Evolutionary conservation across 2,888 invertebrate genomes (phyloP).

Genomic region (Ptychoptera albimana): DNA sequence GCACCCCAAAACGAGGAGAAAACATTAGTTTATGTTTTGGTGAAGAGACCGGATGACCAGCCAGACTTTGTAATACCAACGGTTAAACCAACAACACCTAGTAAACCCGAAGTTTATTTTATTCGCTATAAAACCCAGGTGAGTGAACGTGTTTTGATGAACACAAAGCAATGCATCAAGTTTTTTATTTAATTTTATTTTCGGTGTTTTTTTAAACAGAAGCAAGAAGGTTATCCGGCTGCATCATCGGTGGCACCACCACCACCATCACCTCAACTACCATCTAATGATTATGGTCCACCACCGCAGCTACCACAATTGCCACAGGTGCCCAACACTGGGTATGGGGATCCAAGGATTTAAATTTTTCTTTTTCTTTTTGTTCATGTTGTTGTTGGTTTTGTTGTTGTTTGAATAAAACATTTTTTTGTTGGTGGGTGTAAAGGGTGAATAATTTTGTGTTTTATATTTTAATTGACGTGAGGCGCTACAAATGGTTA

Average conservation of each 20-base stretch:
- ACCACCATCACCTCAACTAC: too few species aligned
- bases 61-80: constrained; percentile 52
- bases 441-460: too few species aligned
- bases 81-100: constrained; percentile 53
- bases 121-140: constrained; percentile 57
- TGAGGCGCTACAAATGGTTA: too few species aligned
- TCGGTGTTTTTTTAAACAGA: constrained; percentile 13
- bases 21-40: constrained; percentile 56
- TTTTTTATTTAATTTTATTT: too few species aligned
- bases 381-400: too few species aligned
- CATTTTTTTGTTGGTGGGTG: too few species aligned
- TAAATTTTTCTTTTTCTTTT: too few species aligned
- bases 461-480: too few species aligned
- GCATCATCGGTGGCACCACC: constrained; percentile 27
- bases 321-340: too few species aligned
- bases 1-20: constrained; percentile 58
- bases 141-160: constrained; percentile 4
- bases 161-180: background rate
- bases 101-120: constrained; percentile 61
- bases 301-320: constrained; percentile 22
- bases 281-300: constrained; percentile 27
- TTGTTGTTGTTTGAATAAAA: too few species aligned
- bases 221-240: constrained; percentile 29
- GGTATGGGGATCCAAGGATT: too few species aligned
- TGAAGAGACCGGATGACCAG: constrained; percentile 57